Percentiles rank a stretch among this genome's conserved stretches.
These are phyloP conservation scores for Stenopsyche tienmushanensis DNA, from an alignment of 1,140 invertebrate species.

Conservation along the genomic window DNA sequence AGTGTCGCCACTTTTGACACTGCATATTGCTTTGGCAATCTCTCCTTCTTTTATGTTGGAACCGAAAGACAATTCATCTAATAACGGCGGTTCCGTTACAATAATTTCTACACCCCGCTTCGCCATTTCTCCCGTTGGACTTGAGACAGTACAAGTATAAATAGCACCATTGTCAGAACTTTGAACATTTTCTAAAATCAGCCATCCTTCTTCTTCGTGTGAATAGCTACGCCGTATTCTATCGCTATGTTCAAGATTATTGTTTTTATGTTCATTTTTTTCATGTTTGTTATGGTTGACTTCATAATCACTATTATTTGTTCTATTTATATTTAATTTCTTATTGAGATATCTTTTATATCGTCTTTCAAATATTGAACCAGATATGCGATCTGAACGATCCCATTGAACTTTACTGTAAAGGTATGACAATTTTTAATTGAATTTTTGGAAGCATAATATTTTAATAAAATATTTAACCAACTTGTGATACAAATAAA, in stretches of 20 bases:
- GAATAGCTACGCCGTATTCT: conserved; percentile 40
- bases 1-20: conserved; percentile 79
- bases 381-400: conserved; percentile 18
- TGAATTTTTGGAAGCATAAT: background rate
- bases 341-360: conserved; percentile 23
- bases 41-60: conserved; percentile 38
- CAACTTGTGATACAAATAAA: background rate
- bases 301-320: too few species aligned
- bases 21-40: conserved; percentile 74
- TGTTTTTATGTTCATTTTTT: background rate
- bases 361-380: conserved; percentile 22
- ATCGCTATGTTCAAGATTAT: background rate
- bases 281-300: background rate
- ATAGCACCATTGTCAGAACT: conserved; percentile 65
- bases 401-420: conserved; percentile 40
- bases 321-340: background rate
- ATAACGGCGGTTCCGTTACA: conserved; percentile 73
- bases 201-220: conserved; percentile 50
- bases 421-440: background rate
- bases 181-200: conserved; percentile 74
- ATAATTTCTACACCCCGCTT: conserved; percentile 64
- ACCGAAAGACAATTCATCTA: conserved; percentile 54
- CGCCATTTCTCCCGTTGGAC: conserved; percentile 75
- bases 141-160: conserved; percentile 81
- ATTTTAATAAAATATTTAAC: background rate